Base-by-base conservation (phyloP, 2,888 invertebrate genomes). In the Volucella bombylans region DNA sequence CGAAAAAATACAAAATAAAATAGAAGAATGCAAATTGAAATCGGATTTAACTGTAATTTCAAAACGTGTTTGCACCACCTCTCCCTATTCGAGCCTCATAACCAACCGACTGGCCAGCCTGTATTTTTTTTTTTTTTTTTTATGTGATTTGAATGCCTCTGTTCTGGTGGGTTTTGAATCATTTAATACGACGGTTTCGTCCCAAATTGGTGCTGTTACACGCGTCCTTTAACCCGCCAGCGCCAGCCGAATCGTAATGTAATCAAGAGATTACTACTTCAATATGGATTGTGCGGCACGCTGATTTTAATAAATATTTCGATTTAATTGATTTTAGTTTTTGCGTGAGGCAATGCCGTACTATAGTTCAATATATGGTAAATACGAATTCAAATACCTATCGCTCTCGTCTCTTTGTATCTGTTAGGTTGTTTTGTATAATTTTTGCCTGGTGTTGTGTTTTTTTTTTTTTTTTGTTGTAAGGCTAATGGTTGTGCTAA, bases 231-330 rank as follows among this genome's bases (percentile, higher is more conserved):
- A 55, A 15, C 47, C 39, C 12, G 1, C 43, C 38, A 49, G 43
- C 55, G n/a, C 8, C 47, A 68, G 12, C 49, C 49, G 64, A 73
- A 80, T 74, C 43, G 74, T 81, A 81, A 81, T 81, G 81, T 74
- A 81, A 81, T 81, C 74, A 81, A 69, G 64, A 18, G 81, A 81
- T 81, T 74, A 81, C 74, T 69, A 69, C 80, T 64, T 57, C 67
- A 68, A 72, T 52, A 54, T 23, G 59, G 10, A 39, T 43, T 39
- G 62, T 54, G 57, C 45, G 45, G 45, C 54, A 31, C 31, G n/a
- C 68, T 43, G 74, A 74, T 81, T 81, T 81, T 69, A 81, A 81
- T 74, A 81, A 81, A 81, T 74, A 74, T 81, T 81, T 69, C 68
- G 80, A 81, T 81, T 69, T 69, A 74, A 64, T 69, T 81, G 68